Evolutionary conservation across 1,140 invertebrate genomes (phyloP).

Genomic region (Physella acuta): DNA sequence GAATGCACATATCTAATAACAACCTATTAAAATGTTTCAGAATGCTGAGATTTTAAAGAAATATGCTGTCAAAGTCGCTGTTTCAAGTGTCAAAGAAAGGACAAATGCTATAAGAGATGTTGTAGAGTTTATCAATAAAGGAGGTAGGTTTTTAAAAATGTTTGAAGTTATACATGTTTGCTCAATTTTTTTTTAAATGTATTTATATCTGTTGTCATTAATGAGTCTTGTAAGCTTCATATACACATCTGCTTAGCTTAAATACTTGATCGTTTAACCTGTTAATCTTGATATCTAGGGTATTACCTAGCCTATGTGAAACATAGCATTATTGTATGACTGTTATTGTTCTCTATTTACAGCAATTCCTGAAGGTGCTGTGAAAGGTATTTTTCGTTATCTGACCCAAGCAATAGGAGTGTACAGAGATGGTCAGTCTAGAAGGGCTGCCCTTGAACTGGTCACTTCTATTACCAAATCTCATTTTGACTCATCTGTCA

Average conservation of each 20-base stretch:
- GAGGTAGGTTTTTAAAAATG: conserved; percentile 65
- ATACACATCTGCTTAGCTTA: too few relatives aligned
- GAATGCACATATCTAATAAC: too few relatives aligned
- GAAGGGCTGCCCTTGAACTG: conserved; percentile 72
- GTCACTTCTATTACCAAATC: conserved; percentile 68
- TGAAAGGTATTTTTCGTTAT: conserved; percentile 77
- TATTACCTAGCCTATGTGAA: too few relatives aligned
- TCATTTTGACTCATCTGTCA: conserved; percentile 72
- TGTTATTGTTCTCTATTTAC: conserved; percentile 28
- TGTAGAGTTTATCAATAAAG: conserved; percentile 70
- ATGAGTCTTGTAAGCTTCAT: not conserved
- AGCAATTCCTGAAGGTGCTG: conserved; percentile 77
- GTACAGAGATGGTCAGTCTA: conserved; percentile 77
- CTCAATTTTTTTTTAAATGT: not conserved
- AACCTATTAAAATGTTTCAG: too few relatives aligned
- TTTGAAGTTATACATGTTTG: not conserved
- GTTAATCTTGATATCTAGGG: too few relatives aligned
- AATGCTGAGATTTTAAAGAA: conserved; percentile 75
- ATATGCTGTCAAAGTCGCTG: conserved; percentile 77
- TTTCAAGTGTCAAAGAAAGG: conserved; percentile 74
- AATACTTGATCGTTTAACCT: too few relatives aligned
- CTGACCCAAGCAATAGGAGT: conserved; percentile 73
- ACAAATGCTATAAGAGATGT: conserved; percentile 73
- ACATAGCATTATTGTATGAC: too few relatives aligned
- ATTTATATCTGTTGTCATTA: not conserved